Evolutionary conservation across 2,113 vertebrate species (phyloP).

Genomic region (Limnothrissa miodon): DNA sequence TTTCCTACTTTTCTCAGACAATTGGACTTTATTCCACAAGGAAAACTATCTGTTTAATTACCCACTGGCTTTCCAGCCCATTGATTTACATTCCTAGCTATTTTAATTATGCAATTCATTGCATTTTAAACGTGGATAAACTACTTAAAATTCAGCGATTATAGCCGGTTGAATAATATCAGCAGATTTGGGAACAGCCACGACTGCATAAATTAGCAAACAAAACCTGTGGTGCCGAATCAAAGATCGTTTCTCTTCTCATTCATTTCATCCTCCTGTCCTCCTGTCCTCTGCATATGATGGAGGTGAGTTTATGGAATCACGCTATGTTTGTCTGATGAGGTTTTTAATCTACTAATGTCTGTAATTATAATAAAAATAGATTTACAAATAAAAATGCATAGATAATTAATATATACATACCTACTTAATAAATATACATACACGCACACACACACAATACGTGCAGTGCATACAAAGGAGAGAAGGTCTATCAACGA

Average conservation of each 20-base stretch:
- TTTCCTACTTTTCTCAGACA: conserved; percentile 53
- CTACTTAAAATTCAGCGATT: conserved; percentile 85
- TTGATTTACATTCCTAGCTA: conserved; percentile 85
- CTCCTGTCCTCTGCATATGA: background rate
- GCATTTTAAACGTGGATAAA: conserved; percentile 86
- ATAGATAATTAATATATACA: background rate
- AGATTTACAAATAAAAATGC: background rate
- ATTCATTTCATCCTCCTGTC: background rate
- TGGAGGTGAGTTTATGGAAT: background rate
- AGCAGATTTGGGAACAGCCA: conserved; percentile 71
- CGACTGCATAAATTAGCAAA: conserved; percentile 73
- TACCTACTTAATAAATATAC: too few relatives aligned
- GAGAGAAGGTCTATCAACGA: background rate
- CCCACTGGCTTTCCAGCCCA: conserved; percentile 76
- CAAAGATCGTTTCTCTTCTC: conserved; percentile 19
- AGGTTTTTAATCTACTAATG: background rate
- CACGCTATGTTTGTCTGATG: background rate
- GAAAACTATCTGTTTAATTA: conserved; percentile 77
- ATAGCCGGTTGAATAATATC: conserved; percentile 80
- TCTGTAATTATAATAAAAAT: background rate
- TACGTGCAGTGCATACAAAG: background rate
- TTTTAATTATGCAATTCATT: conserved; percentile 89
- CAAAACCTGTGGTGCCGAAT: conserved; percentile 53
- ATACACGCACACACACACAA: background rate
- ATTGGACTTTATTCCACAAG: conserved; percentile 71